Evolutionary conservation across 2,888 invertebrate genomes (phyloP).

Genomic region (Aelia acuminata): DNA sequence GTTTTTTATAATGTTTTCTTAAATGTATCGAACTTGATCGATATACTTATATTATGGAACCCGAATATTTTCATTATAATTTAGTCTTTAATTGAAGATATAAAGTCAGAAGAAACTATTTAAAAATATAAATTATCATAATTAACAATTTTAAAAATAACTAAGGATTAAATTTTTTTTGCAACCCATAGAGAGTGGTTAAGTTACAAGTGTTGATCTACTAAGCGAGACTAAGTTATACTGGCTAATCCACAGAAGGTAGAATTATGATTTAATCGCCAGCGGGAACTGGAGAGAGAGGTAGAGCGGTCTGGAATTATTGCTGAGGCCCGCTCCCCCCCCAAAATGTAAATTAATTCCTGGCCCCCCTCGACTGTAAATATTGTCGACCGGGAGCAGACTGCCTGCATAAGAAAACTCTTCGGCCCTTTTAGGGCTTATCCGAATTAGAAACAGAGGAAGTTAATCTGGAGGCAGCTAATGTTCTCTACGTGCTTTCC

Average conservation of each 20-base stretch:
- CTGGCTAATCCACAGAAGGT: neutral
- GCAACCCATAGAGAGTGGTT: no score
- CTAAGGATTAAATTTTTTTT: no score
- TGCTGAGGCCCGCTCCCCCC: slow-evolving; percentile 7
- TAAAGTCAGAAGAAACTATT: no score
- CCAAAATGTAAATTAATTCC: slow-evolving; percentile 32
- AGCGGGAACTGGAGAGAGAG: neutral
- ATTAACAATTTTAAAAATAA: no score
- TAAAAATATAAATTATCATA: no score
- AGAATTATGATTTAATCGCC: slow-evolving; percentile 25
- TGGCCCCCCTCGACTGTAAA: slow-evolving; percentile 20
- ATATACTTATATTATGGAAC: no score
- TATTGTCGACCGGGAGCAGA: slow-evolving; percentile 49
- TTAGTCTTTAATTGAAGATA: no score
- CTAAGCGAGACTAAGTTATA: neutral
- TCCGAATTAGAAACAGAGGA: slow-evolving; percentile 47
- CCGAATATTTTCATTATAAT: no score
- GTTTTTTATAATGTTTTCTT: no score
- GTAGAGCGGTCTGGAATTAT: slow-evolving; percentile 21
- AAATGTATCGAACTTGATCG: no score
- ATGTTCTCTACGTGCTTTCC: slow-evolving; percentile 11
- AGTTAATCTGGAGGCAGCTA: slow-evolving; percentile 12
- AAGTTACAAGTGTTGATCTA: neutral
- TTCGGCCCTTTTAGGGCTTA: slow-evolving; percentile 38
- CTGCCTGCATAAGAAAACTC: slow-evolving; percentile 38